Conservation (phyloP, 2,797 vertebrate species). For the Miopithecus talapoin region DNA sequence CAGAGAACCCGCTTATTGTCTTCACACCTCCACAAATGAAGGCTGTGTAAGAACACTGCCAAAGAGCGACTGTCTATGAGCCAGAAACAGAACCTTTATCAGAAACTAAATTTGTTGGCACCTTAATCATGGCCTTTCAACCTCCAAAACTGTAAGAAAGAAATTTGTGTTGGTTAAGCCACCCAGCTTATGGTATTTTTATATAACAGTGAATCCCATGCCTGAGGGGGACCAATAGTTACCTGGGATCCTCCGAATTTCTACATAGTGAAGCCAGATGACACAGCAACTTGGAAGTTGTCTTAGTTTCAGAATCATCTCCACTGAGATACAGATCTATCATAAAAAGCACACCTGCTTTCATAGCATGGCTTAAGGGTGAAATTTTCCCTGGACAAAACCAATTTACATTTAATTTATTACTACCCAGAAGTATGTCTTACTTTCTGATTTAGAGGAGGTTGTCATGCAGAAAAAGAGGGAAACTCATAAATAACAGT, state of each 20-base stretch:
- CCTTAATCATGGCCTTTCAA: not conserved
- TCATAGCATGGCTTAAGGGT: not conserved
- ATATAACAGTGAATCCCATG: not conserved
- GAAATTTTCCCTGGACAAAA: not conserved
- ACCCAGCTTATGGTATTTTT: not conserved
- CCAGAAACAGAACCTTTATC: not conserved
- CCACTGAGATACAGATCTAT: not conserved
- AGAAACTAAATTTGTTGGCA: not conserved
- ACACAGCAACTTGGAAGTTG: not conserved
- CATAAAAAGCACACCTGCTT: not conserved
- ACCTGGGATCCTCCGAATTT: not conserved
- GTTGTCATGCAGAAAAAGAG: not conserved
- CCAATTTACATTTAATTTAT: not conserved
- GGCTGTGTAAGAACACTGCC: not conserved
- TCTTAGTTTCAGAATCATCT: not conserved
- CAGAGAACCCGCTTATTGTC: not conserved
- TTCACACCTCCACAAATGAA: not conserved
- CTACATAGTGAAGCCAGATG: not conserved
- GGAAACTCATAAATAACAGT: not conserved
- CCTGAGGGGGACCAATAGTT: not conserved
- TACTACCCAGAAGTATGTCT: not conserved
- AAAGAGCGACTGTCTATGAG: not conserved
- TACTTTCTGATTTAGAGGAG: not conserved
- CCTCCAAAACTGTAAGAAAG: not conserved
- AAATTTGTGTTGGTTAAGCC: not conserved